phyloP scores from a whole-genome alignment of 92 coral and sea anemone species.

The Isaurus tuberculatus region DNA sequence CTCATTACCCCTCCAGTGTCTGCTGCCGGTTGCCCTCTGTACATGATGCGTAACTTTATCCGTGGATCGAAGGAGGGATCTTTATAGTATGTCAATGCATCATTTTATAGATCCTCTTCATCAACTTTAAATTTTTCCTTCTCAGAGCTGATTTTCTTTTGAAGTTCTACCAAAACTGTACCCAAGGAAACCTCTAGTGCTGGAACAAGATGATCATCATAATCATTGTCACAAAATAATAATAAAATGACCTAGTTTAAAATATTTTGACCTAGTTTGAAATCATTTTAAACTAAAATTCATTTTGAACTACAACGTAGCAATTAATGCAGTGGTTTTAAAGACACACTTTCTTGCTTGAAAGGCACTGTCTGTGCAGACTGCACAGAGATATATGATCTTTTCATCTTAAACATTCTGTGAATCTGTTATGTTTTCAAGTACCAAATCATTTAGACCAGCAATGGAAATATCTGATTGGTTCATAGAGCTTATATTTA shows the following conservation, averaged over 20 bases:
- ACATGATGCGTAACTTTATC: conserved; percentile 20
- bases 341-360: background rate
- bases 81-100: conserved; percentile 59
- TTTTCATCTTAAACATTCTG: background rate
- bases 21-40: conserved; percentile 51
- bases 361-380: background rate
- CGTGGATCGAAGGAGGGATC: conserved; percentile 47
- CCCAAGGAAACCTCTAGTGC: conserved; percentile 28
- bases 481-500: too few relatives aligned
- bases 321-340: background rate
- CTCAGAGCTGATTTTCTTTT: conserved; percentile 20
- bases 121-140: conserved; percentile 55
- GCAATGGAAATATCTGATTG: background rate
- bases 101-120: conserved; percentile 59
- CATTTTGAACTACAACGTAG: too few relatives aligned
- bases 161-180: conserved; percentile 33
- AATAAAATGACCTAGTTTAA: too few relatives aligned
- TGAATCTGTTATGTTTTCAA: background rate
- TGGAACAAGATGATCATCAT: background rate
- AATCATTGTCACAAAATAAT: background rate
- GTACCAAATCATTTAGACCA: background rate
- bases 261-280: too few relatives aligned
- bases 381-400: background rate
- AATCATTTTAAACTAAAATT: background rate
- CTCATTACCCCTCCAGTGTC: conserved; percentile 62